Conservation (phyloP, 2,797 vertebrate genomes). For the Nasua narica region DNA sequence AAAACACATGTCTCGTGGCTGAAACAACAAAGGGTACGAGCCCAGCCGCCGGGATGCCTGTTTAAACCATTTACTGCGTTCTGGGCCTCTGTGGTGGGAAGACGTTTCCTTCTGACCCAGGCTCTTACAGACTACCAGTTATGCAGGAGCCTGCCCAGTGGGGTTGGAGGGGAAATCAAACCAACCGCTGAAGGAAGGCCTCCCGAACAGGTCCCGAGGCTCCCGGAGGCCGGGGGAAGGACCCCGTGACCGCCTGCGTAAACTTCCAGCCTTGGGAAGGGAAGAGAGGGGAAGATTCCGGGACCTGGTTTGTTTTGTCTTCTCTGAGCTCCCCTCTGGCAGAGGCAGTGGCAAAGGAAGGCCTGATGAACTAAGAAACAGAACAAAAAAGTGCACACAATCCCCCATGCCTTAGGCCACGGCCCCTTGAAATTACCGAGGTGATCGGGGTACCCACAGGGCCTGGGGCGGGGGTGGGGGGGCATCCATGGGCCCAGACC, state of each 20-base stretch:
- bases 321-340: background rate
- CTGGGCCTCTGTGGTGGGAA: background rate
- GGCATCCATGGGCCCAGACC: background rate
- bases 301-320: background rate
- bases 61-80: constrained; percentile 23
- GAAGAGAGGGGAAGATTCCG: background rate
- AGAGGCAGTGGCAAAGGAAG: background rate
- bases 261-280: background rate
- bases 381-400: background rate
- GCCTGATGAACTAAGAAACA: background rate
- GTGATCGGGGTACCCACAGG: accelerated
- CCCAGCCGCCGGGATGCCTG: background rate
- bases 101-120: background rate
- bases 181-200: background rate
- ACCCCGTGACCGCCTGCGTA: accelerated
- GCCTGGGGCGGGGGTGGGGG: too few species aligned
- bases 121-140: background rate
- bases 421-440: background rate
- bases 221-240: background rate
- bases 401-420: background rate
- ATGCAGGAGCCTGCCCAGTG: background rate
- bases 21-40: constrained; percentile 1
- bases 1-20: constrained; percentile 59
- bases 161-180: background rate
- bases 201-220: background rate